Conservation (phyloP, 2,113 vertebrate species). For the Noctilio leporinus region DNA sequence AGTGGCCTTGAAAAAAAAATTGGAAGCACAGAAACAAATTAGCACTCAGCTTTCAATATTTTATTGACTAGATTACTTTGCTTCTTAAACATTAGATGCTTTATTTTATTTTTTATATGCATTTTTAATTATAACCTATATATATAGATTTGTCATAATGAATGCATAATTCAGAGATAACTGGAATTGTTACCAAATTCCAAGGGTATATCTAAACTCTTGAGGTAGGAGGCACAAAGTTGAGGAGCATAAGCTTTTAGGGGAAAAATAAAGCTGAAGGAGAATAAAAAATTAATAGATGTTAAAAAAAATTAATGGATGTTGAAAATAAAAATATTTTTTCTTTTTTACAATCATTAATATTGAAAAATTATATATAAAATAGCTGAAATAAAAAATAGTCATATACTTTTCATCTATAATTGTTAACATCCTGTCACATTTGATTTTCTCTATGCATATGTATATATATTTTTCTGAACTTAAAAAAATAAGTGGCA, state of each 20-base stretch:
- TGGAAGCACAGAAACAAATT: not conserved
- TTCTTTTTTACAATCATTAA: not conserved
- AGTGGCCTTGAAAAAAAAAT: not conserved
- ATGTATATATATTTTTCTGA: not conserved
- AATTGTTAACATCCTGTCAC: not conserved
- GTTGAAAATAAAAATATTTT: not conserved
- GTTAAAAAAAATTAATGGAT: not conserved
- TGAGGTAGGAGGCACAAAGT: not conserved
- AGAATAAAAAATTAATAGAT: no score
- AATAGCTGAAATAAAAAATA: not conserved
- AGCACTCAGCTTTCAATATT: not conserved
- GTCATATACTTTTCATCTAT: not conserved
- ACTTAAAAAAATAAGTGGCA: slow-evolving; percentile 68
- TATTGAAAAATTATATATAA: not conserved
- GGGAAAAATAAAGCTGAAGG: not conserved
- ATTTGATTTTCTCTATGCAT: not conserved
- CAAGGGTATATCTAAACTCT: not conserved
- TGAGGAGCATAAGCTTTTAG: not conserved
- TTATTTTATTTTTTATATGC: not conserved
- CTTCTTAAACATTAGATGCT: not conserved
- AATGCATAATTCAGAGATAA: not conserved
- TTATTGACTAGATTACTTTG: not conserved
- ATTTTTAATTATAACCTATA: not conserved
- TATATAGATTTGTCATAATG: not conserved
- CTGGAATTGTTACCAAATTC: not conserved